phyloP scores from a whole-genome alignment of 1,140 invertebrate genomes.

The Nomia melanderi region DNA sequence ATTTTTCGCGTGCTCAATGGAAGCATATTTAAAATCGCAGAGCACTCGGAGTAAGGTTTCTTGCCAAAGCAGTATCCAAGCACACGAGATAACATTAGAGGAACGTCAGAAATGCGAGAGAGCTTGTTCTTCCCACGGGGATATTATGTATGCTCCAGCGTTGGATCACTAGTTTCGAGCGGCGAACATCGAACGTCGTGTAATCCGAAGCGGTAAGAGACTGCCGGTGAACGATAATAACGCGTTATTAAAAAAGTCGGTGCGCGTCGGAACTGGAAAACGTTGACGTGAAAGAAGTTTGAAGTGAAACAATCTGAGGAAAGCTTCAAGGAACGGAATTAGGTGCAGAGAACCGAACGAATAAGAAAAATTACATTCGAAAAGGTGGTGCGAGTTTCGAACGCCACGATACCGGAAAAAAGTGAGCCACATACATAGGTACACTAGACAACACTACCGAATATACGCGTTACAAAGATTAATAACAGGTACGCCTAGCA shows the following conservation, averaged over 20 bases:
- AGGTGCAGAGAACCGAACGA: not conserved
- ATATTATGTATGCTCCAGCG: constrained; percentile 8
- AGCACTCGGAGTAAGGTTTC: not conserved
- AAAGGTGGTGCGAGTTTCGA: not conserved
- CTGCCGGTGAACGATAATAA: constrained; percentile 42
- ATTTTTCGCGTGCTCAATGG: not conserved
- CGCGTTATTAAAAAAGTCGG: constrained; percentile 40
- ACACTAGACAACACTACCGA: constrained; percentile 40
- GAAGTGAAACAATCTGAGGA: not conserved
- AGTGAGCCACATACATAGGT: constrained; percentile 36
- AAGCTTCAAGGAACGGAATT: not conserved
- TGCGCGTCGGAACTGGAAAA: too few relatives aligned
- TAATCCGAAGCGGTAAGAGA: constrained; percentile 20
- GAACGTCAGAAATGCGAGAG: constrained; percentile 12
- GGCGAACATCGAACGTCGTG: constrained; percentile 5
- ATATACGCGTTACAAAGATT: constrained; percentile 22
- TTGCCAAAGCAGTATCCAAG: constrained; percentile 5
- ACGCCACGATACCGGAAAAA: not conserved
- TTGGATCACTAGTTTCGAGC: constrained; percentile 10
- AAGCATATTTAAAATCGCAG: constrained; percentile 20
- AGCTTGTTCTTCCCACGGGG: constrained; percentile 25
- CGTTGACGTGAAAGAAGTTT: too few relatives aligned
- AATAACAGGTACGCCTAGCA: constrained; percentile 44
- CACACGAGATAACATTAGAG: not conserved
- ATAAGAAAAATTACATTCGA: not conserved